phyloP scores from a whole-genome alignment of 92 coral and sea anemone genomes.

The Hydrozoanthus gracilis region DNA sequence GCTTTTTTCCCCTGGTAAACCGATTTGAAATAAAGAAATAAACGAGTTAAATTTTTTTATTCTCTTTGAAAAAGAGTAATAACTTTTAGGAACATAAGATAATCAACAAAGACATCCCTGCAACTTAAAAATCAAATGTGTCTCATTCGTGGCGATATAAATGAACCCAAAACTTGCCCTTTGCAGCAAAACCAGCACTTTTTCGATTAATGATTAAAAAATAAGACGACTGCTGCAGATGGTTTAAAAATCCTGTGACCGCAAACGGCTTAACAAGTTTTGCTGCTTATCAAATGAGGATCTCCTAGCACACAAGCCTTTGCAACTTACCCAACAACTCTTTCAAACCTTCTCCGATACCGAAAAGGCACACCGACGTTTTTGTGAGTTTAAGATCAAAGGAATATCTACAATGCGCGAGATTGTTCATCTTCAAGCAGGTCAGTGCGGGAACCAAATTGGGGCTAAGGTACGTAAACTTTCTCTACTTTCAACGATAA shows the following conservation, averaged over 20 bases:
- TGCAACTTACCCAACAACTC: not conserved
- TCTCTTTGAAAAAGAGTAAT: too few relatives aligned
- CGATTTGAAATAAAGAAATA: too few relatives aligned
- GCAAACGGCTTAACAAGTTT: not conserved
- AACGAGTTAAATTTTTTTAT: too few relatives aligned
- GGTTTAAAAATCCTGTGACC: not conserved
- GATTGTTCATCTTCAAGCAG: slow-evolving; percentile 94
- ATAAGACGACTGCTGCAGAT: not conserved
- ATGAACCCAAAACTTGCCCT: not conserved
- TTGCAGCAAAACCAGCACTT: too few relatives aligned
- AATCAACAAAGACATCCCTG: too few relatives aligned
- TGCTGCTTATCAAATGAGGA: slow-evolving; percentile 2
- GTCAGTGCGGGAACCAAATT: slow-evolving; percentile 96
- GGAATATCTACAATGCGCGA: slow-evolving; percentile 76
- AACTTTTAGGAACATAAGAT: too few relatives aligned
- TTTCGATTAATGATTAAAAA: too few relatives aligned
- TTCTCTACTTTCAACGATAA: too few relatives aligned
- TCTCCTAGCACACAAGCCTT: slow-evolving; percentile 8
- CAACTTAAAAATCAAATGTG: too few relatives aligned
- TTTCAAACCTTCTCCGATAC: not conserved
- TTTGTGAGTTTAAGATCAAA: not conserved
- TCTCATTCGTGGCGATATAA: too few relatives aligned
- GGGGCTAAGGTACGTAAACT: slow-evolving; percentile 80
- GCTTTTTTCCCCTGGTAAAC: too few relatives aligned
- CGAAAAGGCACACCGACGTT: not conserved